These are phyloP conservation scores for Addax nasomaculatus DNA, from an alignment of 2,113 vertebrate genomes.

Conservation along the genomic window DNA sequence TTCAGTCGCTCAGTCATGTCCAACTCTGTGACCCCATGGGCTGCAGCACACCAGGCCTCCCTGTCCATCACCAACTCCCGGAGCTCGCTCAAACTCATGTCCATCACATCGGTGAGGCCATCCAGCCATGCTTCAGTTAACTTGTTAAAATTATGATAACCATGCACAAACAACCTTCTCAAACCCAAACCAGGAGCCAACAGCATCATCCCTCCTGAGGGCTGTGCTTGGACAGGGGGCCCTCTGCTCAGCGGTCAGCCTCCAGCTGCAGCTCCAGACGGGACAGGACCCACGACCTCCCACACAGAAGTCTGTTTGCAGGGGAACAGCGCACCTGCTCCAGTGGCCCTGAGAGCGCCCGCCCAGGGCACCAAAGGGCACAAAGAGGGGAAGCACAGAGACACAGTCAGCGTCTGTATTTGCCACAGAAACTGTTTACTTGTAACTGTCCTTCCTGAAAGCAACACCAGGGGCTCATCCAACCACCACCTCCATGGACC, in stretches of 20 bases:
- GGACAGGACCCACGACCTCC: too few species aligned
- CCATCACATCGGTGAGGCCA: not conserved
- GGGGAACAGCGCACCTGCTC: accelerated
- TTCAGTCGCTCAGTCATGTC: not conserved
- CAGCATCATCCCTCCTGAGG: accelerated
- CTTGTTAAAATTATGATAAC: not conserved
- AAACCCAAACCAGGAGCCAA: not conserved
- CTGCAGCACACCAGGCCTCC: not conserved
- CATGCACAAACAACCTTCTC: not conserved
- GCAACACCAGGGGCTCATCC: not conserved
- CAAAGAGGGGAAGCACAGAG: accelerated
- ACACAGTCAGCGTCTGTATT: accelerated
- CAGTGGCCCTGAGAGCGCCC: accelerated
- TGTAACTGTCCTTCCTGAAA: not conserved
- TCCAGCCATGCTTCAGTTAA: not conserved
- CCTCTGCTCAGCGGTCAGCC: not conserved
- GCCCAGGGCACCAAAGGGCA: not conserved
- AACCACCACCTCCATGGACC: not conserved
- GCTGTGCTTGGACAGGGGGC: too few species aligned
- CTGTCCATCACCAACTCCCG: not conserved
- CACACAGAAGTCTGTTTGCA: accelerated
- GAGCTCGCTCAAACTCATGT: not conserved
- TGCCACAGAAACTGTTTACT: too few species aligned
- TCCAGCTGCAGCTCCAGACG: not conserved
- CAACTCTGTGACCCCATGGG: not conserved